phyloP scores from a whole-genome alignment of 1,140 invertebrate species.

The Aplysia californica region DNA sequence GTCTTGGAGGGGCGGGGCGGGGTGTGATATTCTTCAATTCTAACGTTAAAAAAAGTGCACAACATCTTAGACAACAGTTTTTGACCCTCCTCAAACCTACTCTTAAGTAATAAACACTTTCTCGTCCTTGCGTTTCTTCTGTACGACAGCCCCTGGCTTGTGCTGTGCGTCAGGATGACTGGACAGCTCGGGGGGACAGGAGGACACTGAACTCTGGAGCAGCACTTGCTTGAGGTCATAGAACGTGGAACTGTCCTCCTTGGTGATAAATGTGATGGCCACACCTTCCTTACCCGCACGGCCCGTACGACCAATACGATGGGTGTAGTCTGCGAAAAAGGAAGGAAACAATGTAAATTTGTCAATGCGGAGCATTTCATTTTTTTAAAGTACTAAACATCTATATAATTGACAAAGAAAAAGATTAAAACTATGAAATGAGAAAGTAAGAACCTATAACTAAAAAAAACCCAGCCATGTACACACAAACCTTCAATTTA shows the following conservation, averaged over 20 bases:
- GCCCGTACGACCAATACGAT: conserved; percentile 99
- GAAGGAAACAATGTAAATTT: not conserved
- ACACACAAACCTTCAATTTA: not conserved
- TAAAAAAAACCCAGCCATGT: not conserved
- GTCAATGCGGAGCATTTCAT: not conserved
- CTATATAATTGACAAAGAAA: too few relatives aligned
- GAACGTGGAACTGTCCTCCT: conserved; percentile 95
- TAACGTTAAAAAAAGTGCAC: too few relatives aligned
- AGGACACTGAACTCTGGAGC: conserved; percentile 89
- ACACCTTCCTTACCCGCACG: conserved; percentile 97
- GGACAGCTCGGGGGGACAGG: conserved; percentile 94
- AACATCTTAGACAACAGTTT: too few relatives aligned
- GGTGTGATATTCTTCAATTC: too few relatives aligned
- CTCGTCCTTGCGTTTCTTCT: conserved; percentile 93
- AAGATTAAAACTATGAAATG: too few relatives aligned
- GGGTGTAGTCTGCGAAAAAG: conserved; percentile 88
- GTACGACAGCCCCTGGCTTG: conserved; percentile 94
- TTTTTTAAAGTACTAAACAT: too few relatives aligned
- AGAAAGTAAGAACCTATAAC: not conserved
- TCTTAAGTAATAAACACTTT: conserved; percentile 71
- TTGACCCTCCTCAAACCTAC: too few relatives aligned
- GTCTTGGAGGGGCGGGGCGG: too few relatives aligned
- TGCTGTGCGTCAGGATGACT: conserved; percentile 99
- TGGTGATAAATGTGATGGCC: conserved; percentile 96
- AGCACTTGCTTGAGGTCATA: conserved; percentile 97